Evolutionary conservation across 2,888 invertebrate species (phyloP).

Genomic region (Mythimna vitellina): DNA sequence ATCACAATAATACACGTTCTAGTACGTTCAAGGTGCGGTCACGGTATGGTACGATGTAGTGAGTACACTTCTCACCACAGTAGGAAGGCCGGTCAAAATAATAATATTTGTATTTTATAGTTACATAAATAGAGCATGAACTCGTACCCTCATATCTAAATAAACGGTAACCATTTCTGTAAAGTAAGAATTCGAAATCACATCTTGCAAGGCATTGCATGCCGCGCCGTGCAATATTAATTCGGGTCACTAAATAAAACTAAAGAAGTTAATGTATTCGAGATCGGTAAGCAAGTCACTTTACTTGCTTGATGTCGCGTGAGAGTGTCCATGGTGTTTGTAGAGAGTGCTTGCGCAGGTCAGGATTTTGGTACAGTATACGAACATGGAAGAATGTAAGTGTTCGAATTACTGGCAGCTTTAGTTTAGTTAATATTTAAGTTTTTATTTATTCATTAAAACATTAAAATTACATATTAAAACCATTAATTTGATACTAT

Average conservation of each 20-base stretch:
- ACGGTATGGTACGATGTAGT: no score
- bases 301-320: constrained; percentile 31
- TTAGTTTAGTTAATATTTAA: no score
- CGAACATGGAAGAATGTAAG: not conserved
- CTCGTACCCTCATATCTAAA: constrained; percentile 53
- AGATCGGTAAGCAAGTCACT: constrained; percentile 36
- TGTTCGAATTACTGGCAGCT: no score
- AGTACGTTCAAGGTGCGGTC: no score
- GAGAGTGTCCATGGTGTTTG: constrained; percentile 33
- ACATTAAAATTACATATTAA: no score
- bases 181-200: constrained; percentile 58
- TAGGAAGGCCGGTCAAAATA: not conserved
- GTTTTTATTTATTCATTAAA: no score
- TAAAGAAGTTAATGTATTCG: constrained; percentile 49
- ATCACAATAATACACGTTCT: no score
- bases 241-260: constrained; percentile 55
- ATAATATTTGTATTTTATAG: constrained; percentile 22
- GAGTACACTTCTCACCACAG: no score
- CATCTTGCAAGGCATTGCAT: constrained; percentile 53
- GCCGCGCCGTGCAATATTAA: constrained; percentile 46
- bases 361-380: not conserved
- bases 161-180: constrained; percentile 62
- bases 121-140: constrained; percentile 61
- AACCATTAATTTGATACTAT: no score
- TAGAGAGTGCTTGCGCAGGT: constrained; percentile 23